These are phyloP conservation scores for Heteromurus nitidus DNA, from an alignment of 2,888 invertebrate species.

Conservation along the genomic window DNA sequence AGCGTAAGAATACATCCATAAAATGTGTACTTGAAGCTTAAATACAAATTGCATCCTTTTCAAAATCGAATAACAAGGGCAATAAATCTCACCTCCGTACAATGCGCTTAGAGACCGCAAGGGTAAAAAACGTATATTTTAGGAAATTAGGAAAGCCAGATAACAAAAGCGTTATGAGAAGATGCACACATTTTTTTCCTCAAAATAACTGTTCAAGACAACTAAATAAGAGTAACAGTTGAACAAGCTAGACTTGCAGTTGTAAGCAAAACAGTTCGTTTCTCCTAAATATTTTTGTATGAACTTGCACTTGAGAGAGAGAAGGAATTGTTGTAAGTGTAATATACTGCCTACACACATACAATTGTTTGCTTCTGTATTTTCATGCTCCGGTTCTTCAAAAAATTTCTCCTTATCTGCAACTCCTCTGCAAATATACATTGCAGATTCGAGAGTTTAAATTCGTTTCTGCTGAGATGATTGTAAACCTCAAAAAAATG, in stretches of 20 bases:
- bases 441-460: too few relatives aligned
- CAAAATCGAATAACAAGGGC: background rate
- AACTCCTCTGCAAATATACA: background rate
- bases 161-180: slow-evolving; percentile 15
- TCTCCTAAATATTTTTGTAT: too few relatives aligned
- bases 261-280: too few relatives aligned
- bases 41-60: slow-evolving; percentile 5
- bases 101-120: background rate
- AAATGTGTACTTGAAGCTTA: too few relatives aligned
- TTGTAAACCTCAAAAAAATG: slow-evolving; percentile 8
- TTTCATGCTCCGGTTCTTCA: slow-evolving; percentile 50
- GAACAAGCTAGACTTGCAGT: background rate
- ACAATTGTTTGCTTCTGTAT: slow-evolving; percentile 19
- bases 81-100: slow-evolving; percentile 12
- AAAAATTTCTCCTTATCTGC: slow-evolving; percentile 19
- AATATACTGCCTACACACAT: too few relatives aligned
- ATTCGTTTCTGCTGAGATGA: too few relatives aligned
- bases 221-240: slow-evolving; percentile 19
- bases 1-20: too few relatives aligned
- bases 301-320: too few relatives aligned
- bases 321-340: too few relatives aligned
- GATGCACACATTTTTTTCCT: slow-evolving; percentile 8
- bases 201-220: slow-evolving; percentile 34
- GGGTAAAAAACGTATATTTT: too few relatives aligned
- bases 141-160: background rate